These are phyloP conservation scores for Machimus atricapillus DNA, from an alignment of 2,888 invertebrate species.

Conservation along the genomic window DNA sequence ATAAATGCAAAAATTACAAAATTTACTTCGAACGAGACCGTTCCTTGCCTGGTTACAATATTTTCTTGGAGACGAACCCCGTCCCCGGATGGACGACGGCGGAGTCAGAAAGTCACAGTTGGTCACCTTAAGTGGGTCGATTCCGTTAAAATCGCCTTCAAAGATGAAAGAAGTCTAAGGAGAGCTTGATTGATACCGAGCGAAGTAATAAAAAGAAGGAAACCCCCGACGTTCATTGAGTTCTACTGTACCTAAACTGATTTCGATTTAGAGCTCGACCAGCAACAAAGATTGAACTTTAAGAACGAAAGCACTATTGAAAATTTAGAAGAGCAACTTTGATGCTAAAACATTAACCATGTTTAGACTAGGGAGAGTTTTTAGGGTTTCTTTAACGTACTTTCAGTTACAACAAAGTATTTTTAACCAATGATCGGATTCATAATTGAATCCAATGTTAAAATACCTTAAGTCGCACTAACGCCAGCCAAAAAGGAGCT, in stretches of 20 bases:
- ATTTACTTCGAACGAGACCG: neutral
- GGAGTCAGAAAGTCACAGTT: neutral
- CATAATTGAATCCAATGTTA: too few species aligned
- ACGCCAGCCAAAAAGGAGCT: too few species aligned
- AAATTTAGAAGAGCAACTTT: neutral
- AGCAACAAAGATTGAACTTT: neutral
- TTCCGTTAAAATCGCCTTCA: neutral
- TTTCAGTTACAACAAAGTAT: too few species aligned
- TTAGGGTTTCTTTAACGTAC: neutral
- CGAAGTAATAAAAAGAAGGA: neutral
- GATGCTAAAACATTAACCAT: neutral
- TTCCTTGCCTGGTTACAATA: neutral
- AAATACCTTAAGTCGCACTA: too few species aligned
- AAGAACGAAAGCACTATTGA: neutral
- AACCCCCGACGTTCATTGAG: neutral
- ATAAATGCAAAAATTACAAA: constrained; percentile 38
- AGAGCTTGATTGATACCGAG: constrained; percentile 6
- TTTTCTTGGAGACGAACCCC: neutral
- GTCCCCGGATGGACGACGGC: neutral
- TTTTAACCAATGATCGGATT: too few species aligned
- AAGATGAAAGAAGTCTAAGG: neutral
- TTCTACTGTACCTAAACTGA: neutral
- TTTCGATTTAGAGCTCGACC: neutral
- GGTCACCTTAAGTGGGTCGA: neutral
- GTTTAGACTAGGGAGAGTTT: neutral